Percentiles rank a stretch among this genome's conserved stretches.
phyloP scores from a whole-genome alignment of 2,888 invertebrate genomes.

The Apocheima hispidaria region DNA sequence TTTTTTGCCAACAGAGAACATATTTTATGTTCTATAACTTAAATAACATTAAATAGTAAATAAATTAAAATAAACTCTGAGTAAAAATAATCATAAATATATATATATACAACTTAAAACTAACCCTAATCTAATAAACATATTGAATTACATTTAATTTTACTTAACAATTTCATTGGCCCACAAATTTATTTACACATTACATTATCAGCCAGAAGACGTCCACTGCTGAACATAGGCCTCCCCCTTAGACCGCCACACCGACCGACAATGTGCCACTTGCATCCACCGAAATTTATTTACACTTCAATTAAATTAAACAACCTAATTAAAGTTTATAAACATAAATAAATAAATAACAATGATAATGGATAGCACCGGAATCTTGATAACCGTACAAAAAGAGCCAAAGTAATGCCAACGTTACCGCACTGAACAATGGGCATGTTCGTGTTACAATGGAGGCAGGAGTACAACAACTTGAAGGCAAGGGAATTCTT shows the following conservation, averaged over 20 bases:
- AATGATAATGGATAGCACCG: slow-evolving; percentile 20
- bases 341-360: slow-evolving; percentile 19
- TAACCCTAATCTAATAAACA: too few relatives aligned
- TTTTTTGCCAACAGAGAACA: too few relatives aligned
- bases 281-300: neutral
- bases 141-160: neutral
- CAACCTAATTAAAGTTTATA: slow-evolving; percentile 24
- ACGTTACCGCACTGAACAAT: slow-evolving; percentile 33
- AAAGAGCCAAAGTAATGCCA: slow-evolving; percentile 25
- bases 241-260: too few relatives aligned
- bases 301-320: slow-evolving; percentile 4
- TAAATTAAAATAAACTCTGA: too few relatives aligned
- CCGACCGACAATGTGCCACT: too few relatives aligned
- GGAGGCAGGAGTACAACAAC: slow-evolving; percentile 11
- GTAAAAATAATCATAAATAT: too few relatives aligned
- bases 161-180: neutral
- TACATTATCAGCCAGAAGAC: too few relatives aligned
- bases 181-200: neutral
- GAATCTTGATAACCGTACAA: slow-evolving; percentile 34
- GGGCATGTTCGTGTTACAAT: slow-evolving; percentile 31
- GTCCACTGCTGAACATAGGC: too few relatives aligned
- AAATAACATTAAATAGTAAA: too few relatives aligned
- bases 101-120: too few relatives aligned
- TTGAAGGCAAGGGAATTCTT: slow-evolving; percentile 15
- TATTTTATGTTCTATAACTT: too few relatives aligned